A percentile compares a stretch with the other conserved stretches of the same genome.
Evolutionary conservation across 2,797 vertebrate species (phyloP).

Genomic region (Anas bahamensis): DNA sequence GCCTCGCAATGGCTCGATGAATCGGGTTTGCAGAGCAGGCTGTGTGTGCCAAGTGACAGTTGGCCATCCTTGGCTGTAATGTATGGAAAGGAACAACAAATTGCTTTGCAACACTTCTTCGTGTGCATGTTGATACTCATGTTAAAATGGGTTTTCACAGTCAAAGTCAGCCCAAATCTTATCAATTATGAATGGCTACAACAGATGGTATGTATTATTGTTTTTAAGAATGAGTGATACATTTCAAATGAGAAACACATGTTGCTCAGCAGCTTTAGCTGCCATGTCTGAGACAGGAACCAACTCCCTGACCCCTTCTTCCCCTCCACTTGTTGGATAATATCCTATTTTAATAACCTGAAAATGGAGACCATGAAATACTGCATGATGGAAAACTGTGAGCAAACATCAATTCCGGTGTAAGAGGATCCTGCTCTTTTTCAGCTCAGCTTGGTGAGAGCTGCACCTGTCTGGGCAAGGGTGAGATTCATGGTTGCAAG

Average conservation of each 20-base stretch:
- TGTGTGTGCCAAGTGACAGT: background rate
- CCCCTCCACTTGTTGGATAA: constrained; percentile 34
- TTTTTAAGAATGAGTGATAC: constrained; percentile 59
- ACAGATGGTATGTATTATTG: constrained; percentile 37
- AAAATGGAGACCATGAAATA: constrained; percentile 37
- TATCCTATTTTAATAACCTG: constrained; percentile 44
- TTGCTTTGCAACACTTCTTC: constrained; percentile 29
- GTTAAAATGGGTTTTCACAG: constrained; percentile 37
- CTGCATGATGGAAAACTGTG: background rate
- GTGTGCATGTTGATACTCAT: background rate
- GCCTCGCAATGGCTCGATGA: background rate
- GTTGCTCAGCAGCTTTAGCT: constrained; percentile 49
- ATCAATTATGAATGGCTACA: constrained; percentile 59
- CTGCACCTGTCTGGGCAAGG: constrained; percentile 32
- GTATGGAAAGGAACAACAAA: background rate
- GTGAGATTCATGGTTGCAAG: background rate
- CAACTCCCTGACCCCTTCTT: constrained; percentile 42
- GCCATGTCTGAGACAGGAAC: constrained; percentile 24
- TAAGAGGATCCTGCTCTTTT: constrained; percentile 11
- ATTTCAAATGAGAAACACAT: constrained; percentile 60
- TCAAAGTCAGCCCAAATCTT: constrained; percentile 29
- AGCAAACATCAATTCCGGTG: background rate
- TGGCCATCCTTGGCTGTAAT: background rate
- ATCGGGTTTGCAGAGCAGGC: background rate
- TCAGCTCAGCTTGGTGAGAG: background rate